Evolutionary conservation across 2,113 vertebrate species (phyloP).

Genomic region (Chascanopsetta lugubris): DNA sequence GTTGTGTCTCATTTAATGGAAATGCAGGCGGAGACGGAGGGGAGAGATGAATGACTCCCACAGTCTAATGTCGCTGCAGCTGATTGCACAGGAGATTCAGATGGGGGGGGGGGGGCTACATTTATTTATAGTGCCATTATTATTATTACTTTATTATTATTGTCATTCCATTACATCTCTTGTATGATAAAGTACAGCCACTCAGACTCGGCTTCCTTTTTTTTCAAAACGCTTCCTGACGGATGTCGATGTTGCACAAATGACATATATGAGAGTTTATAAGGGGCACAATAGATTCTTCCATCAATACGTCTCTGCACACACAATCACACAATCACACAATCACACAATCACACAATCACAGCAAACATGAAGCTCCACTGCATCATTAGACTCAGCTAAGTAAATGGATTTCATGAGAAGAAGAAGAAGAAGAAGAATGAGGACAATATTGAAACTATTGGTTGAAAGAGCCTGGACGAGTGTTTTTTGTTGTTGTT

Average conservation of each 20-base stretch:
- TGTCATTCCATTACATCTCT: constrained; percentile 47
- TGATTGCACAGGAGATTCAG: constrained; percentile 40
- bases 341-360: no score
- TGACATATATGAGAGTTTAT: not conserved
- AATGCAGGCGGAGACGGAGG: constrained; percentile 44
- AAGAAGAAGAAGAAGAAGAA: no score
- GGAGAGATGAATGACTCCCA: constrained; percentile 37
- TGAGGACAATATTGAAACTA: no score
- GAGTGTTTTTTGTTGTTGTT: no score
- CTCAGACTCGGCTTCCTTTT: constrained; percentile 26
- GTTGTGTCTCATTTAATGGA: constrained; percentile 67
- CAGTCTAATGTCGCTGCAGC: constrained; percentile 41
- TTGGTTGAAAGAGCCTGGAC: no score
- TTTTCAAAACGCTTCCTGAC: not conserved
- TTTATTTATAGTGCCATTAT: constrained; percentile 55
- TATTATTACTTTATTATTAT: constrained; percentile 44
- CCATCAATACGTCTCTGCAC: not conserved
- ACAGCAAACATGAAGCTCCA: no score
- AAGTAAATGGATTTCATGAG: no score
- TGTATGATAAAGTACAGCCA: constrained; percentile 44
- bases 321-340: no score
- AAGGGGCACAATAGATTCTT: not conserved
- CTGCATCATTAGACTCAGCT: no score
- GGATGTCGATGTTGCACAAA: constrained; percentile 10
- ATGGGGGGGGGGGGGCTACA: constrained; percentile 45